phyloP scores from a whole-genome alignment of 2,797 vertebrate species.

The Anguilla megastoma region DNA sequence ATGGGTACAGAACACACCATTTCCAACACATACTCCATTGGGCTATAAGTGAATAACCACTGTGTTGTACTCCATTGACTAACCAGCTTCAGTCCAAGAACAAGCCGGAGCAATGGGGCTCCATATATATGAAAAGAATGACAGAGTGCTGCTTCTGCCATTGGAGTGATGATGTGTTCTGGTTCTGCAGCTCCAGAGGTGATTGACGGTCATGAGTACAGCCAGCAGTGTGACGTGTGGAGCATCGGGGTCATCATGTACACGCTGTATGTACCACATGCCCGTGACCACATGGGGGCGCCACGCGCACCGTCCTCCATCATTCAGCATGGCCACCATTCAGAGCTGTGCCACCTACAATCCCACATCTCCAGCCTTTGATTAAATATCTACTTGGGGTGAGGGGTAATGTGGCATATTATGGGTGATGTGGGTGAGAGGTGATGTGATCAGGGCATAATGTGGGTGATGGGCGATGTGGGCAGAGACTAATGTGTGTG shows the following conservation, averaged over 20 bases:
- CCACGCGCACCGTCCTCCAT: not conserved
- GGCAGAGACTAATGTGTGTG: not conserved
- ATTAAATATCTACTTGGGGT: too few species aligned
- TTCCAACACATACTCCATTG: not conserved
- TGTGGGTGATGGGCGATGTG: not conserved
- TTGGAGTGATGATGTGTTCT: constrained; percentile 22
- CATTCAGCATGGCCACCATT: not conserved
- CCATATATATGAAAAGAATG: not conserved
- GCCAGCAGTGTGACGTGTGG: constrained; percentile 87
- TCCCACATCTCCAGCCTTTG: not conserved
- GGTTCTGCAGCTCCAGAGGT: constrained; percentile 83
- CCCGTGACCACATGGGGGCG: constrained; percentile 26
- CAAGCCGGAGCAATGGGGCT: not conserved
- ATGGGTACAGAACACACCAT: constrained; percentile 76
- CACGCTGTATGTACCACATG: constrained; percentile 80
- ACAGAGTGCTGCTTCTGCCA: not conserved
- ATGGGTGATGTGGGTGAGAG: not conserved
- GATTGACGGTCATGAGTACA: constrained; percentile 81
- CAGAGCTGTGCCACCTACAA: not conserved
- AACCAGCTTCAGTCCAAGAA: not conserved
- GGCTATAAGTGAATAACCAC: not conserved
- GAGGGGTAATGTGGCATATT: not conserved
- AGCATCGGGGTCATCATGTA: constrained; percentile 92
- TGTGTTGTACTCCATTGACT: not conserved
- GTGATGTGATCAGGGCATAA: not conserved